These are phyloP conservation scores for Gouania willdenowi DNA, from an alignment of 2,797 vertebrate genomes.

Conservation along the genomic window DNA sequence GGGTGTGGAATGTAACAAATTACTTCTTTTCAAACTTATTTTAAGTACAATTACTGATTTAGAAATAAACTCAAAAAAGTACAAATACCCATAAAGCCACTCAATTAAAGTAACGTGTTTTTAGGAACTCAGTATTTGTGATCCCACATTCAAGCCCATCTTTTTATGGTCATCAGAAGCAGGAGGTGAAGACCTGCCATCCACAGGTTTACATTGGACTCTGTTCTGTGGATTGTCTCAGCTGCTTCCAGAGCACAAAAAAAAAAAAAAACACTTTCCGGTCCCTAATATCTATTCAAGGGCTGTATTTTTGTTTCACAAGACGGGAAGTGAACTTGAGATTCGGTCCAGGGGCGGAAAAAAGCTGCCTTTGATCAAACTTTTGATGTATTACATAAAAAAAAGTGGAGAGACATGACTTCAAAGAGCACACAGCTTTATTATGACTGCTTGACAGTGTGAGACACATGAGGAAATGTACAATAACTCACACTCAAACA, in stretches of 20 bases:
- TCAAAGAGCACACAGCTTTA: slow-evolving; percentile 2
- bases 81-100: no score
- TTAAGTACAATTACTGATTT: no score
- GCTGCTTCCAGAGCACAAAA: neutral
- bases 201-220: slow-evolving; percentile 42
- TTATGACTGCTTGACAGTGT: slow-evolving; percentile 16
- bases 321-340: slow-evolving; percentile 52
- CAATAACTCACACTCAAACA: no score
- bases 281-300: slow-evolving; percentile 12
- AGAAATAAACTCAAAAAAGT: no score
- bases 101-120: no score
- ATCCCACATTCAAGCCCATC: slow-evolving; percentile 39
- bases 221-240: slow-evolving; percentile 37
- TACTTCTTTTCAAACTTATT: no score
- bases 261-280: neutral
- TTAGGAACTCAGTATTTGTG: slow-evolving; percentile 30
- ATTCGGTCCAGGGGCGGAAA: slow-evolving; percentile 7
- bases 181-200: slow-evolving; percentile 25
- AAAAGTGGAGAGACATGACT: slow-evolving; percentile 21
- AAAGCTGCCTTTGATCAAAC: slow-evolving; percentile 26
- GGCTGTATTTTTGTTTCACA: slow-evolving; percentile 25
- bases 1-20: no score
- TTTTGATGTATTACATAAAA: slow-evolving; percentile 22
- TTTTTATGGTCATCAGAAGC: slow-evolving; percentile 68
- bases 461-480: neutral